A percentile compares a stretch with the other conserved stretches of the same genome.
These are phyloP conservation scores for Elymnias hypermnestra DNA, from an alignment of 1,140 invertebrate species.

Conservation along the genomic window DNA sequence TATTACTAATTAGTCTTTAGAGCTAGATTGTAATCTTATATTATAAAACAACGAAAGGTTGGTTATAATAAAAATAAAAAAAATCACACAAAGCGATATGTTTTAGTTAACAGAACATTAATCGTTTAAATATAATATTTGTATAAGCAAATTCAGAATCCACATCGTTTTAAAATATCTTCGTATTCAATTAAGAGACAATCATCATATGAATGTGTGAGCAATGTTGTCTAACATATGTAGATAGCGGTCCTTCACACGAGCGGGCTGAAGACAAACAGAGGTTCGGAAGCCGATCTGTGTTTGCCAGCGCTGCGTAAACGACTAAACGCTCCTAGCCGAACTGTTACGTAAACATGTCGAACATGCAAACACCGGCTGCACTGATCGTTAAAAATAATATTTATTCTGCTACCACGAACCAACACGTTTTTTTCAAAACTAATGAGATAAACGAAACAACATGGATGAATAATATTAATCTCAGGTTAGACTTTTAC, in stretches of 20 bases:
- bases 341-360: constrained; percentile 71
- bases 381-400: constrained; percentile 72
- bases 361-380: constrained; percentile 46
- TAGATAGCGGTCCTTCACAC: constrained; percentile 31
- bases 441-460: constrained; percentile 18
- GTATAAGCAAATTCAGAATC: constrained; percentile 1
- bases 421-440: constrained; percentile 25
- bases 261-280: constrained; percentile 41
- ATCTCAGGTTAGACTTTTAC: too few species aligned
- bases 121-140: not conserved
- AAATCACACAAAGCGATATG: too few species aligned
- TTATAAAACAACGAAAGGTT: too few species aligned
- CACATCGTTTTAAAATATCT: not conserved
- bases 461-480: constrained; percentile 5
- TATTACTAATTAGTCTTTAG: too few species aligned
- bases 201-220: constrained; percentile 3
- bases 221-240: constrained; percentile 8
- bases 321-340: constrained; percentile 36
- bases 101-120: not conserved
- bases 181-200: constrained; percentile 9
- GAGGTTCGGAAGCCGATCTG: constrained; percentile 43
- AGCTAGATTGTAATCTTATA: too few species aligned
- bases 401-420: constrained; percentile 61
- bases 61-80: too few species aligned
- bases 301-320: constrained; percentile 37